These are phyloP conservation scores for Hystrix cristata DNA, from an alignment of 2,113 vertebrate genomes.

Conservation along the genomic window DNA sequence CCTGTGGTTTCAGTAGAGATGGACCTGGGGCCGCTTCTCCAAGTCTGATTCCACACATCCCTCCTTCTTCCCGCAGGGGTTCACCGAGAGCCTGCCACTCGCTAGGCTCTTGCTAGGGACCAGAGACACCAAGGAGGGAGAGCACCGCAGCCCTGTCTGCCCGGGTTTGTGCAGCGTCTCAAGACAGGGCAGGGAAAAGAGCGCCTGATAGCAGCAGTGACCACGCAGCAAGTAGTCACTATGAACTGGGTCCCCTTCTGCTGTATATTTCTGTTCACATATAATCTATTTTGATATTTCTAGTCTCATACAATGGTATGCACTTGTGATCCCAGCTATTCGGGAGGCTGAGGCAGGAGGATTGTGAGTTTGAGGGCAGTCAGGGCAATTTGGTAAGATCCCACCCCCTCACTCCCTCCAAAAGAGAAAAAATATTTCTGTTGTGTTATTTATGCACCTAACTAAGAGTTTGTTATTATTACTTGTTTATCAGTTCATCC, in stretches of 20 bases:
- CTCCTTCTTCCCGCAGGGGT: too few relatives aligned
- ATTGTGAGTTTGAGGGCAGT: not conserved
- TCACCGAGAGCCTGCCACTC: not conserved
- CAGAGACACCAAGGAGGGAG: too few relatives aligned
- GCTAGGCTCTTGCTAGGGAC: not conserved
- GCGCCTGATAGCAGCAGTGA: fast-evolving
- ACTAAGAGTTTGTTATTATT: not conserved
- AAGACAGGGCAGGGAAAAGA: fast-evolving
- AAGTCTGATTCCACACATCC: not conserved
- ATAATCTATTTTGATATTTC: not conserved
- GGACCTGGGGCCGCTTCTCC: not conserved
- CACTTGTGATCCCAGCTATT: not conserved
- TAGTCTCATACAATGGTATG: not conserved
- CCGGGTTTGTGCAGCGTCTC: fast-evolving
- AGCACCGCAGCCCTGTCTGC: fast-evolving
- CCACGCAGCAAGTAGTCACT: fast-evolving
- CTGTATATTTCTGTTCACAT: not conserved
- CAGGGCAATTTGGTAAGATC: not conserved
- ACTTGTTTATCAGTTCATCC: not conserved
- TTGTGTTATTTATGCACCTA: not conserved
- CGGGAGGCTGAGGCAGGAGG: not conserved
- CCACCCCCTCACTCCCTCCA: not conserved
- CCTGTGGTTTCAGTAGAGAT: not conserved
- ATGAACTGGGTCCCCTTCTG: fast-evolving
- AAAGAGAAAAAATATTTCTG: not conserved